Percentiles rank a stretch among this genome's conserved stretches.
These are phyloP conservation scores for Leptocoma aspasia DNA, from an alignment of 2,113 vertebrate species.

Conservation along the genomic window DNA sequence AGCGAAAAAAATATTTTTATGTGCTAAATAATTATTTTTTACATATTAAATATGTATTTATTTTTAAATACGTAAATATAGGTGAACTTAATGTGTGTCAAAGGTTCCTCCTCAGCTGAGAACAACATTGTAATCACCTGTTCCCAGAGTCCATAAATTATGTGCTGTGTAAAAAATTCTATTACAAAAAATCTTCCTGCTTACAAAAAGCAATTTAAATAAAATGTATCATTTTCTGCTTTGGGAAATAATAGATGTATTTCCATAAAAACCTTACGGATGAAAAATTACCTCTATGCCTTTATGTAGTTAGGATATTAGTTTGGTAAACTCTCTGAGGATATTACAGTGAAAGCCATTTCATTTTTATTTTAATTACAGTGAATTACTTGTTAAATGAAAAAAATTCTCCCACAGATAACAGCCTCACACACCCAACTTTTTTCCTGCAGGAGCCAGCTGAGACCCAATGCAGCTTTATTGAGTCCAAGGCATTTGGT, in stretches of 20 bases:
- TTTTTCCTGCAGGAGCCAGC: not conserved
- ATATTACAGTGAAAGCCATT: conserved; percentile 56
- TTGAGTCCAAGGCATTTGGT: not conserved
- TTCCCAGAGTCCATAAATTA: conserved; percentile 18
- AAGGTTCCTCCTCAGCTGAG: not conserved
- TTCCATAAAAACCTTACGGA: conserved; percentile 57
- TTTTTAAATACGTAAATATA: not conserved
- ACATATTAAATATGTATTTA: no score
- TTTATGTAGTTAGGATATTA: conserved; percentile 22
- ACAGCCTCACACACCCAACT: not conserved
- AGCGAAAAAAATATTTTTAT: not conserved
- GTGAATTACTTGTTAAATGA: conserved; percentile 57
- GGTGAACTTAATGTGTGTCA: not conserved
- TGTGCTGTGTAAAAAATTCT: not conserved
- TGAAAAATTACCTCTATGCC: conserved; percentile 47
- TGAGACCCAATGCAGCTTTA: conserved; percentile 31
- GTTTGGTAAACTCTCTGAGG: conserved; percentile 56
- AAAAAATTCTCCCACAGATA: conserved; percentile 18
- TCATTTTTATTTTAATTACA: conserved; percentile 72
- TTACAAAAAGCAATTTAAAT: conserved; percentile 13
- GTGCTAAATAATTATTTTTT: no score
- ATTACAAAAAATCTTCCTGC: not conserved
- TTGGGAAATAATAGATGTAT: conserved; percentile 35
- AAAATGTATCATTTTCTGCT: conserved; percentile 7
- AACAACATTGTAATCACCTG: not conserved